These are phyloP conservation scores for Neopelma chrysocephalum DNA, from an alignment of 2,797 vertebrate species.

Conservation along the genomic window DNA sequence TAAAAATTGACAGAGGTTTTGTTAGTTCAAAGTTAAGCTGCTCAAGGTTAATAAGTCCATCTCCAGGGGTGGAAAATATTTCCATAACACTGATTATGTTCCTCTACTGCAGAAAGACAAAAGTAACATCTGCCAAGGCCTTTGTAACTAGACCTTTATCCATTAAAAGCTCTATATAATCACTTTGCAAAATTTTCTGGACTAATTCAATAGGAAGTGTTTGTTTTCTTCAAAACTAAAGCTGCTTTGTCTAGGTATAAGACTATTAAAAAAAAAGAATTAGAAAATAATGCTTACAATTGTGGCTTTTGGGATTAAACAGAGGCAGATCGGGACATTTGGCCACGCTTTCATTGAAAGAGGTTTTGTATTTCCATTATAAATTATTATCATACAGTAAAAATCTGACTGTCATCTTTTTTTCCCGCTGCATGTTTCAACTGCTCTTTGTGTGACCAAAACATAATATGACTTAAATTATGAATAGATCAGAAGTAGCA, in stretches of 20 bases:
- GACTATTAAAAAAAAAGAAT: accelerated
- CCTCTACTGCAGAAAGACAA: not conserved
- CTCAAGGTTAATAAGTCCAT: not conserved
- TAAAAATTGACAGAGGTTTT: not conserved
- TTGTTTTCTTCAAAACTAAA: not conserved
- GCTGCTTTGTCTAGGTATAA: not conserved
- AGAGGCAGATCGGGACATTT: not conserved
- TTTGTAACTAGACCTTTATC: not conserved
- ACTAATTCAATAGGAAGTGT: not conserved
- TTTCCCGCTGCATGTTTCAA: not conserved
- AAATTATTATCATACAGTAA: not conserved
- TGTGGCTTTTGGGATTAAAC: not conserved
- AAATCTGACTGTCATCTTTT: not conserved
- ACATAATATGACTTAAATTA: not conserved
- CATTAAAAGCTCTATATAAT: not conserved
- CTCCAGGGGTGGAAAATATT: not conserved
- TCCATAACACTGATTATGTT: not conserved
- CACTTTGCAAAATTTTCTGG: not conserved
- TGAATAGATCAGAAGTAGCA: not conserved
- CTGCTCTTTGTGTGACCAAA: not conserved
- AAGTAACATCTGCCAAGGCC: not conserved
- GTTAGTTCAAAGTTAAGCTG: not conserved
- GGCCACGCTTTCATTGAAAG: not conserved
- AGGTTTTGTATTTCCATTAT: not conserved
- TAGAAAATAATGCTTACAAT: not conserved